A percentile compares a stretch with the other conserved stretches of the same genome.
Conservation (phyloP, 2,888 invertebrate genomes). For the Apodemia zela region DNA sequence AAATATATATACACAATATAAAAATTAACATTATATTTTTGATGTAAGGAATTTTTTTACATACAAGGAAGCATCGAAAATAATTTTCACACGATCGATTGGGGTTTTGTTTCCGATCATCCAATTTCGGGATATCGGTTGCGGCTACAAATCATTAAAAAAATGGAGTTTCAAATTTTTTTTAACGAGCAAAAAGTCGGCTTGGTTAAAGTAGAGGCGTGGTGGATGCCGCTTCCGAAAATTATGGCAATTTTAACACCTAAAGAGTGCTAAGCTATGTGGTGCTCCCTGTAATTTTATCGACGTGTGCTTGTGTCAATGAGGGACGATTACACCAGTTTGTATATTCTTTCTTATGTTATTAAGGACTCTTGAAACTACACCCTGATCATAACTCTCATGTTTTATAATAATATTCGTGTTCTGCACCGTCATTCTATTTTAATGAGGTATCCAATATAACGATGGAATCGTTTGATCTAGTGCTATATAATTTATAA, state of each 20-base stretch:
- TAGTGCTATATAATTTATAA: constrained; percentile 63
- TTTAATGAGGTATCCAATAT: constrained; percentile 66
- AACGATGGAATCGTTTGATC: constrained; percentile 44
- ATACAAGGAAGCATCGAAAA: constrained; percentile 42
- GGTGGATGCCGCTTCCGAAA: constrained; percentile 57
- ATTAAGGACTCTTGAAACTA: constrained; percentile 49
- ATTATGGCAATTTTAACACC: constrained; percentile 80
- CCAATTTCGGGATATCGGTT: constrained; percentile 73
- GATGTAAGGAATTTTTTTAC: constrained; percentile 18
- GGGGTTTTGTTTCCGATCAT: constrained; percentile 62
- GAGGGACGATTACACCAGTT: constrained; percentile 40
- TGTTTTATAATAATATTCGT: constrained; percentile 63
- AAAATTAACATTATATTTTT: not conserved
- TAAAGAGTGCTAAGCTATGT: constrained; percentile 73
- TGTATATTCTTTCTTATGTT: constrained; percentile 39
- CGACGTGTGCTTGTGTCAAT: constrained; percentile 54
- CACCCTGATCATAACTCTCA: constrained; percentile 61
- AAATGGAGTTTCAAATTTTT: constrained; percentile 64
- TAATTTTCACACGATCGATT: constrained; percentile 72
- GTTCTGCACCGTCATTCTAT: constrained; percentile 63
- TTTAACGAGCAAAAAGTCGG: constrained; percentile 69
- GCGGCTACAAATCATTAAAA: constrained; percentile 74
- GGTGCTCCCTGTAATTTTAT: constrained; percentile 66
- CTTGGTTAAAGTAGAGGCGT: constrained; percentile 65
- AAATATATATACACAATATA: not conserved